A percentile compares a stretch with the other conserved stretches of the same genome.
phyloP scores from a whole-genome alignment of 2,888 invertebrate species.

The Branchellion lobata region DNA sequence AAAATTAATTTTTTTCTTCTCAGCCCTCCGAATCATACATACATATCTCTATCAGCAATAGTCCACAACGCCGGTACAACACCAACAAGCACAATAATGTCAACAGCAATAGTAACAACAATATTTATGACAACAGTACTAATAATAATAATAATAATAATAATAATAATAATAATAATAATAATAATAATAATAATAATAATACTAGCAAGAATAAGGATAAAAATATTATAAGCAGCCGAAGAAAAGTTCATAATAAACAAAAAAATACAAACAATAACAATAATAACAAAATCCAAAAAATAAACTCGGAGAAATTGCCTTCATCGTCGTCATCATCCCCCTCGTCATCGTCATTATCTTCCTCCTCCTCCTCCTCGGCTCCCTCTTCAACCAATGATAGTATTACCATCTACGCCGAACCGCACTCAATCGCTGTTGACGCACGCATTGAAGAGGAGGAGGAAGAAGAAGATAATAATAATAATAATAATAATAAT shows the following conservation, averaged over 20 bases:
- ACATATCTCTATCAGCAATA: constrained; percentile 11
- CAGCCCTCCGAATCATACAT: constrained; percentile 7
- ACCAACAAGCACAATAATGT: neutral
- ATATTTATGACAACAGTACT: neutral
- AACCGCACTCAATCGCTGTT: too few relatives aligned
- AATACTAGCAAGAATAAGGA: neutral
- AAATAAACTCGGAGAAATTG: too few relatives aligned
- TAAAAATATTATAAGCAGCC: neutral
- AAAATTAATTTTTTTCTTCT: too few relatives aligned
- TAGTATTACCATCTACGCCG: constrained; percentile 4
- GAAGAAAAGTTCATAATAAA: neutral
- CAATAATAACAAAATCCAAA: too few relatives aligned
- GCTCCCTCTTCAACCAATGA: constrained; percentile 7
- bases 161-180: neutral
- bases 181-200: neutral
- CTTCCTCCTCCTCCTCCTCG: neutral
- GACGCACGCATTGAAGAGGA: neutral
- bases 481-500: neutral
- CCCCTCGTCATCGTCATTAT: neutral
- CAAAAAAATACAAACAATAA: too few relatives aligned
- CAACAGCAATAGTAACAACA: neutral
- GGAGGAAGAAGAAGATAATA: neutral
- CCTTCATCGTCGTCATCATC: too few relatives aligned
- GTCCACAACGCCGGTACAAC: neutral
- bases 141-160: neutral